Conservation (phyloP, 2,113 vertebrate genomes). For the Grammomys surdaster region DNA sequence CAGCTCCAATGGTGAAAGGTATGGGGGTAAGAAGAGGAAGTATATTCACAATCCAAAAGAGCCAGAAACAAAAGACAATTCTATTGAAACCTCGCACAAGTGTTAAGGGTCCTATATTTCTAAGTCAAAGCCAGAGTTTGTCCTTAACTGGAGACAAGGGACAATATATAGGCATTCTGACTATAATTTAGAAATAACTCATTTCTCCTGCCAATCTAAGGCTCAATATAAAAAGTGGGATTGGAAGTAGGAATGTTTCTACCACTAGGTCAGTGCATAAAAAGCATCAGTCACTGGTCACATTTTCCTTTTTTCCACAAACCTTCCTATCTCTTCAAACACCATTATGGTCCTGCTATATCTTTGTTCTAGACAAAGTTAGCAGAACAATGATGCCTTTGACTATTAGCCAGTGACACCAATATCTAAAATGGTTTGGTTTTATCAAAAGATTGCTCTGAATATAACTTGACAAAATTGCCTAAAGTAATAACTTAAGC, state of each 20-base stretch:
- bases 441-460: slow-evolving; percentile 51
- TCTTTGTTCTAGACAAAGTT: slow-evolving; percentile 12
- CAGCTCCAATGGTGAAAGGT: not conserved
- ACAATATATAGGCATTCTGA: slow-evolving; percentile 38
- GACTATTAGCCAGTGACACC: not conserved
- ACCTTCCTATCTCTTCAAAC: not conserved
- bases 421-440: slow-evolving; percentile 54
- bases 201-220: slow-evolving; percentile 44
- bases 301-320: not conserved
- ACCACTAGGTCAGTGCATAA: not conserved
- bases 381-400: slow-evolving; percentile 9
- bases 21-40: not conserved
- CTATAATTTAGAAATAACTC: slow-evolving; percentile 56
- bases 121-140: slow-evolving; percentile 34
- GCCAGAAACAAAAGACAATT: slow-evolving; percentile 45
- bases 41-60: slow-evolving; percentile 51
- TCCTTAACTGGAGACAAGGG: slow-evolving; percentile 47
- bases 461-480: slow-evolving; percentile 28
- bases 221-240: slow-evolving; percentile 44
- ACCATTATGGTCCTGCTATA: not conserved
- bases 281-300: not conserved
- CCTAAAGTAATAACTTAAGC: slow-evolving; percentile 42
- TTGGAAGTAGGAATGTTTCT: not conserved
- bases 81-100: not conserved
- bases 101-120: not conserved